Evolutionary conservation across 2,113 vertebrate genomes (phyloP), one percentile per base, ranked within the genome.

Genomic region (Ammodytes dubius): DNA sequence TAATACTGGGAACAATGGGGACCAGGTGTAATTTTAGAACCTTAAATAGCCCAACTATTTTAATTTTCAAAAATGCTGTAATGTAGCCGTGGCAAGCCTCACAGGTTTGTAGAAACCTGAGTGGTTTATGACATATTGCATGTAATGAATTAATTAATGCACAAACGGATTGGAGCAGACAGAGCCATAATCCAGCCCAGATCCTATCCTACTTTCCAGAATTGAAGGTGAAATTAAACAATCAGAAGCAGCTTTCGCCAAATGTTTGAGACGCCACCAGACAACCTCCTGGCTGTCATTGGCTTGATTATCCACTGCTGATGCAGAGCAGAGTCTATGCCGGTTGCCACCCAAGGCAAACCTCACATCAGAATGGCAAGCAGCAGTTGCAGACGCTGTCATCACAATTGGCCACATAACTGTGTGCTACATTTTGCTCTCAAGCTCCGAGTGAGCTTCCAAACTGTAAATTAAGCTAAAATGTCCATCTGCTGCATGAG

Each of bases 271-370:
- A 67, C 69, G 65, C 56, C 66, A 37, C 13, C 63, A 63, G 87
- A 70, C 75, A 63, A 58, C 14, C 49, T 70, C 59, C 58, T 86
- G 83, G 81, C 73, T 74, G 66, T 54, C 46, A 19, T 4, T 61
- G 65, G 46, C 56, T 73, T 80, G 64, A 84, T 82, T 67, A 82
- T 81, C 74, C 70, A 27, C 60, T 52, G 80, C 70, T 82, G 78
- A 87, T 84, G 74, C 72, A 87, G 79, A 74, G 12, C 88, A 77
- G 86, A 86, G 85, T 64, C 60, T 70, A 6, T 12, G 54, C 19
- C 42, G 9, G 47, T 74, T 40, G 65, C 56, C 65, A 42, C 76
- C 63, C 0, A 8, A 80, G 66, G 76, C 77, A 78, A 49, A 60
- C 56, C 71, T 83, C 74, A 14, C 52, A 82, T 77, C 68, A 72